A percentile compares a stretch with the other conserved stretches of the same genome.
Conservation (phyloP, 2,113 vertebrate genomes). For the Microcebus jonahi region DNA sequence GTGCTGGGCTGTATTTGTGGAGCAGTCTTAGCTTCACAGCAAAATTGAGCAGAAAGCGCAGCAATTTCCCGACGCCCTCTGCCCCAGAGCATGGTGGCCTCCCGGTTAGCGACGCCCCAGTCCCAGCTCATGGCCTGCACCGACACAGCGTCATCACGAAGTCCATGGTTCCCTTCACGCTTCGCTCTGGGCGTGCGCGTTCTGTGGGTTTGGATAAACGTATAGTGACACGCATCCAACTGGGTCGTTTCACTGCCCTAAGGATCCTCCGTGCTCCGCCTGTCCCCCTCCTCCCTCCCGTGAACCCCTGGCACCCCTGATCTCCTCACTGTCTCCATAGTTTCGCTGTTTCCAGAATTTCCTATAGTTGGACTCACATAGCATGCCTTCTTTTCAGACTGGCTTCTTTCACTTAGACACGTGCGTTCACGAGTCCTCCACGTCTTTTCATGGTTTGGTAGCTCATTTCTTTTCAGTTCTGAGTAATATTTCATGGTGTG, state of each 20-base stretch:
- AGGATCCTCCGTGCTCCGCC: no score
- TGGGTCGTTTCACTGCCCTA: neutral
- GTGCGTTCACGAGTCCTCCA: neutral
- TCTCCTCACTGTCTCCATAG: no score
- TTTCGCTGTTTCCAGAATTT: neutral
- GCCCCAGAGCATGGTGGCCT: neutral
- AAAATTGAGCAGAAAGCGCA: neutral
- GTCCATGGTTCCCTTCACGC: no score
- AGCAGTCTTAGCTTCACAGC: neutral
- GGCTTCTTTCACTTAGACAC: neutral
- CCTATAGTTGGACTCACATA: rapidly evolving
- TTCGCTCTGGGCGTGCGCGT: neutral
- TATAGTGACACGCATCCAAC: rapidly evolving
- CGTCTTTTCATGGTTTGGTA: neutral
- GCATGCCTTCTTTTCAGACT: neutral
- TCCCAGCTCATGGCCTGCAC: rapidly evolving
- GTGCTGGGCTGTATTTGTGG: neutral
- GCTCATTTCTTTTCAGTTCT: neutral
- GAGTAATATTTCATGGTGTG: neutral
- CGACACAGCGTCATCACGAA: neutral
- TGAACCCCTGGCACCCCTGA: no score
- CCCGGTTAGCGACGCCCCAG: neutral
- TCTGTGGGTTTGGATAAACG: no score
- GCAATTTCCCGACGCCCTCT: rapidly evolving
- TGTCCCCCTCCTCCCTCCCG: neutral